These are phyloP conservation scores for Chirona hameri DNA, from an alignment of 2,888 invertebrate genomes.

Conservation along the genomic window DNA sequence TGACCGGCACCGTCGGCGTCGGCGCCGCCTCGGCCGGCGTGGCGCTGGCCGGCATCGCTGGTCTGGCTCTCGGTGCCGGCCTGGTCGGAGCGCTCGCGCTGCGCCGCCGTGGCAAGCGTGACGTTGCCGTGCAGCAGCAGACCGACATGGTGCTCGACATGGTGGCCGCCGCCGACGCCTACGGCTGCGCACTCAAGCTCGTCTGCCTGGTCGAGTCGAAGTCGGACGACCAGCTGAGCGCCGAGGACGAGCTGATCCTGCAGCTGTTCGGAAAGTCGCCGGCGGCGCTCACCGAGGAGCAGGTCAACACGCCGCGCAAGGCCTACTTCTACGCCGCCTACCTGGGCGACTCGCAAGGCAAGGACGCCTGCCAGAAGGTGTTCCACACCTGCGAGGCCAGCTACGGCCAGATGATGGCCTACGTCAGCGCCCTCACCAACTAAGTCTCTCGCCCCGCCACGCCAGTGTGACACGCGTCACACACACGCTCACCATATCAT, in stretches of 20 bases:
- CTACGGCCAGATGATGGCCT: constrained; percentile 22
- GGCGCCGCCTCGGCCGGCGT: neutral
- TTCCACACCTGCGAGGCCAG: constrained; percentile 11
- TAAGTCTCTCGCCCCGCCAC: neutral
- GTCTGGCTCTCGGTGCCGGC: constrained; percentile 4
- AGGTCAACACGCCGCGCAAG: neutral
- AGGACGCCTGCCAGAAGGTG: constrained; percentile 4
- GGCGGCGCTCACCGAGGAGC: neutral
- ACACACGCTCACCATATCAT: neutral
- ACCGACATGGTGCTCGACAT: constrained; percentile 24
- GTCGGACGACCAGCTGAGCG: constrained; percentile 8
- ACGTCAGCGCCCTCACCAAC: neutral
- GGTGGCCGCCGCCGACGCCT: constrained; percentile 27
- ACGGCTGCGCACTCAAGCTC: constrained; percentile 29
- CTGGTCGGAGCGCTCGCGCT: constrained; percentile 2
- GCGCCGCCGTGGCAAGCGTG: constrained; percentile 2
- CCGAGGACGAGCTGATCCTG: constrained; percentile 27
- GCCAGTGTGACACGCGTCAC: neutral
- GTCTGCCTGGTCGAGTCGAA: constrained; percentile 9
- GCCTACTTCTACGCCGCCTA: constrained; percentile 29
- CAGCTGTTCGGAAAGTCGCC: constrained; percentile 7
- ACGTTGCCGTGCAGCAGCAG: neutral
- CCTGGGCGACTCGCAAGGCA: constrained; percentile 10
- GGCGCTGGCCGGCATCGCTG: constrained; percentile 1
- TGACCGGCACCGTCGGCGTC: neutral